A percentile compares a stretch with the other conserved stretches of the same genome.
Evolutionary conservation across 2,888 invertebrate species (phyloP).

Genomic region (Atherix ibis): DNA sequence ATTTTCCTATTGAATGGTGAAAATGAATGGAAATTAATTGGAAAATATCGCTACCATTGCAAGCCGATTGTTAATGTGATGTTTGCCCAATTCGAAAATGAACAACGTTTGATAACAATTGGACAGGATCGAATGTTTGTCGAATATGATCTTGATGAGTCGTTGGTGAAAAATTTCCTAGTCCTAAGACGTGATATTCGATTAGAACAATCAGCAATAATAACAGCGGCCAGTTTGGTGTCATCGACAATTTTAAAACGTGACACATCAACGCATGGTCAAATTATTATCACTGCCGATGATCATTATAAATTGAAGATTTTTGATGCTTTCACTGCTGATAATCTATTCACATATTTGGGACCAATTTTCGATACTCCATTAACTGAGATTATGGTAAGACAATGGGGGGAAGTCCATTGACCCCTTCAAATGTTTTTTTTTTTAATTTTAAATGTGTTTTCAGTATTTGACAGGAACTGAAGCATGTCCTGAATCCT

Average conservation of each 20-base stretch:
- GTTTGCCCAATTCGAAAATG: constrained; percentile 35
- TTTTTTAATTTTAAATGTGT: not conserved
- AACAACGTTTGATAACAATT: constrained; percentile 35
- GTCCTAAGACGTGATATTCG: constrained; percentile 14
- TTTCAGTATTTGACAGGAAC: not conserved
- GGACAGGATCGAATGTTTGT: constrained; percentile 35
- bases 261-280: constrained; percentile 2
- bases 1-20: too few species aligned
- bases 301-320: constrained; percentile 51
- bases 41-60: constrained; percentile 45
- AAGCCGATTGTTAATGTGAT: constrained; percentile 39
- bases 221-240: constrained; percentile 17
- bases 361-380: constrained; percentile 54
- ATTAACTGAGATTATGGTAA: constrained; percentile 33
- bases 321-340: constrained; percentile 43
- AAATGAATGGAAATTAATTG: constrained; percentile 37
- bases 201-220: constrained; percentile 39
- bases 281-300: constrained; percentile 10
- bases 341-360: constrained; percentile 46
- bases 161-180: constrained; percentile 1
- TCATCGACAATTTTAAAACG: constrained; percentile 3
- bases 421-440: not conserved
- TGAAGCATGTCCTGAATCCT: not conserved
- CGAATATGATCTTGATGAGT: constrained; percentile 7
- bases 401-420: not conserved